Evolutionary conservation across 2,113 vertebrate genomes (phyloP).

Genomic region (Fregata magnificens): DNA sequence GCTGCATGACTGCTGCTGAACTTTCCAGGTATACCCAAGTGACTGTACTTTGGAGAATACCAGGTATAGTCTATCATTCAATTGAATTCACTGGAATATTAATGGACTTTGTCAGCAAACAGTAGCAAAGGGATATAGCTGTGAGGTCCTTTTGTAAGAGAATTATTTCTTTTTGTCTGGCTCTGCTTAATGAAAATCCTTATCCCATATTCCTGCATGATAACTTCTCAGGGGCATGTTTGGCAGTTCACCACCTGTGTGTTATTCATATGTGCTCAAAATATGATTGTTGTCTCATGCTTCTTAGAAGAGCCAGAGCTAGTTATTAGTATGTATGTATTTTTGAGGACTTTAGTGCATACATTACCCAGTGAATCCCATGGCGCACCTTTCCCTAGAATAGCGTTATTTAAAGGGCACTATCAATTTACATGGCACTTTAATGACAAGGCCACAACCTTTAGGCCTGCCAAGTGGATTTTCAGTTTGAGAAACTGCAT

Average conservation of each 20-base stretch:
- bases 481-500: not conserved
- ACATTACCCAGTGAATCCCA: not conserved
- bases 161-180: not conserved
- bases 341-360: not conserved
- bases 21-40: constrained; percentile 40
- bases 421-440: not conserved
- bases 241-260: not conserved
- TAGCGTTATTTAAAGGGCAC: not conserved
- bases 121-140: constrained; percentile 33
- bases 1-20: constrained; percentile 51
- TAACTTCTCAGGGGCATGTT: not conserved
- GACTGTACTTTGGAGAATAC: constrained; percentile 10
- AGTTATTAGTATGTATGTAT: not conserved
- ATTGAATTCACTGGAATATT: constrained; percentile 39
- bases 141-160: constrained; percentile 7
- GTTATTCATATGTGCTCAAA: not conserved
- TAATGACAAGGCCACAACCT: not conserved
- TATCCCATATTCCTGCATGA: not conserved
- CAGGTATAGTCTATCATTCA: constrained; percentile 25
- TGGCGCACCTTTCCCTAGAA: not conserved
- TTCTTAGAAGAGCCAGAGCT: not conserved
- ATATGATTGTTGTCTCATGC: not conserved
- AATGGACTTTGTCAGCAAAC: constrained; percentile 40
- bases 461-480: not conserved
- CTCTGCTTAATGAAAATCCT: constrained; percentile 19